phyloP scores from a whole-genome alignment of 2,113 vertebrate genomes.

The Gallinago undulata region DNA sequence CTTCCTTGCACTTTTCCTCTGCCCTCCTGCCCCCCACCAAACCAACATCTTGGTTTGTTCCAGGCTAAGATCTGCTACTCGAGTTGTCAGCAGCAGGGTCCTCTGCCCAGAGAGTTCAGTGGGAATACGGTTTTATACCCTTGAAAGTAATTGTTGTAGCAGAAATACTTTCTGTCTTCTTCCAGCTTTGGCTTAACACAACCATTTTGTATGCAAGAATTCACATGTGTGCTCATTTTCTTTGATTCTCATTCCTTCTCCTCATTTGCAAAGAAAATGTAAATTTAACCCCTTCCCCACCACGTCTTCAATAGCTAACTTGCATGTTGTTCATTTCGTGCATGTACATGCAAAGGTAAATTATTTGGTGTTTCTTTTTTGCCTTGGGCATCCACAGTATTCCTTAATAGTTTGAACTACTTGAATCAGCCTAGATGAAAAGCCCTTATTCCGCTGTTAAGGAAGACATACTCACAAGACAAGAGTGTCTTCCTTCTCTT shows the following conservation, averaged over 20 bases:
- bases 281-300: background rate
- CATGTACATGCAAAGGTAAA: background rate
- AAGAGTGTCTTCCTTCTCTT: background rate
- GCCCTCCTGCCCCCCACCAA: background rate
- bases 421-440: background rate
- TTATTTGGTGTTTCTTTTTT: background rate
- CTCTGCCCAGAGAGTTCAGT: background rate
- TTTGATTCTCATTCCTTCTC: slow-evolving; percentile 14
- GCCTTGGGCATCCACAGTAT: background rate
- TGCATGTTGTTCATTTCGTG: background rate
- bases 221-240: background rate
- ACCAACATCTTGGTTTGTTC: background rate
- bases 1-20: background rate
- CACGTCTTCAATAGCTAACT: background rate
- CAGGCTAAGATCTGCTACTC: background rate
- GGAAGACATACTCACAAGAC: background rate
- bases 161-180: background rate
- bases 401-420: background rate
- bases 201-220: background rate
- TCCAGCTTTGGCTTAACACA: background rate
- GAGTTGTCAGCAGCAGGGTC: background rate
- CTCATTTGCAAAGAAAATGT: background rate
- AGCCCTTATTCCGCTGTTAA: background rate
- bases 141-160: background rate
- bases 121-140: background rate